Base-by-base conservation (phyloP, 2,797 vertebrate genomes). In the Otolemur crassicaudatus region DNA sequence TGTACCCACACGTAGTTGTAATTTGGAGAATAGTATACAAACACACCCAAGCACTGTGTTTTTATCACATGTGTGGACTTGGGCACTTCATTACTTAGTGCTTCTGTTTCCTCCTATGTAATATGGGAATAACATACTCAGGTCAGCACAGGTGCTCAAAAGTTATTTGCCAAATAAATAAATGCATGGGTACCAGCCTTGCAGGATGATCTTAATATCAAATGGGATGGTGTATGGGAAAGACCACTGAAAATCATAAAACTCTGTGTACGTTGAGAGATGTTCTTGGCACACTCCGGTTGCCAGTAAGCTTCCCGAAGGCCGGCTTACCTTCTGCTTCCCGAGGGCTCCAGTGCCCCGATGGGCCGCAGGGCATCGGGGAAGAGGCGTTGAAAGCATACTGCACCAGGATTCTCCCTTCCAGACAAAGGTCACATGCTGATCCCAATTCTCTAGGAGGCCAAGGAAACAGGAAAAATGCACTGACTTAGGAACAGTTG, bases 371-470 rank as follows among this genome's bases (percentile, higher is more conserved):
- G 29, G 99, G 99, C 97, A 99, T 99, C 0, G 99, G 99, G 1
- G 99, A 99, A 2, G 99, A 99, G 31, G 99, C 99, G 43, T 99
- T 99, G 97, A 99, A 99, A 91, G 99, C 99, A 0, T 99, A 99
- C 67, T 99, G 99, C 92, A 99, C 98, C 91, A 99, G 98, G 97
- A 99, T 99, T 97, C 98, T 98, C 96, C 99, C 99, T 98, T 99
- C 99, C 1, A 98, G 98, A 96, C 99, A 99, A 98, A 99, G 99
- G 96, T 99, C 99, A 98, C 99, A 99, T 94, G 99, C 99, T 99
- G 99, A 99, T 99, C 99, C 99, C 99, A 99, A 99, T 99, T 99
- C 99, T 99, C 99, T 99, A 99, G 99, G 99, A 99, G 99, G 99
- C 99, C 99, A 99, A 99, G 99, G 99, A 98, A 98, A 98, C 89